Evolutionary conservation across 53 echinoderm and acorn worm species (phyloP).

Genomic region (Temnopleurus reevesii): DNA sequence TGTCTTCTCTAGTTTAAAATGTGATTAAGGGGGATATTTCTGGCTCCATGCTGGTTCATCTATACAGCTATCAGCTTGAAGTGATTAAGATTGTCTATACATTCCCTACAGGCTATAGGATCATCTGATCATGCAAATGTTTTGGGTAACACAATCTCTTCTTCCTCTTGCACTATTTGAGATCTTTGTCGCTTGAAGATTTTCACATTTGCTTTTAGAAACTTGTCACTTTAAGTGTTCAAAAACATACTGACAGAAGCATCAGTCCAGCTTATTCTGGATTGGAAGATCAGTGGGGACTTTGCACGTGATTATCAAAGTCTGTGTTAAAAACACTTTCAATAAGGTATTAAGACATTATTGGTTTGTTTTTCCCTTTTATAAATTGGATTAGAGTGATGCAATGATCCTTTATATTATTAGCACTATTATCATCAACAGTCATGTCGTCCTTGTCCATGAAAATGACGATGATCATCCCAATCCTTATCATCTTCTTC

Average conservation of each 20-base stretch:
- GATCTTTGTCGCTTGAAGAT: constrained; percentile 1
- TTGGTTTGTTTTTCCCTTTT: no score
- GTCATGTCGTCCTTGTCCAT: no score
- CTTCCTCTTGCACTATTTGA: constrained; percentile 5
- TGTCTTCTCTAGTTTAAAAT: not conserved
- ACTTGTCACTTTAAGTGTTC: not conserved
- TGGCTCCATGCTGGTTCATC: not conserved
- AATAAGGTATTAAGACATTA: no score
- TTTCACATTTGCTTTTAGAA: not conserved
- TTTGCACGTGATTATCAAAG: no score
- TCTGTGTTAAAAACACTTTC: no score
- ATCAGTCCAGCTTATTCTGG: no score
- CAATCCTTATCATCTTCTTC: no score
- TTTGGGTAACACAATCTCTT: not conserved
- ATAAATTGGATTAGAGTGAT: no score
- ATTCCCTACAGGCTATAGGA: not conserved
- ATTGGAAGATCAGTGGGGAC: no score
- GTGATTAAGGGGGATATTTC: not conserved
- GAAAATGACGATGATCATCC: no score
- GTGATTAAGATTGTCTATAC: not conserved
- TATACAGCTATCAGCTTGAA: not conserved
- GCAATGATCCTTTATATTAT: no score
- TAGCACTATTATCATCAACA: no score
- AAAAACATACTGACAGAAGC: not conserved
- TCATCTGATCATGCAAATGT: constrained; percentile 4